phyloP scores from a whole-genome alignment of 2,888 invertebrate genomes.

The Lasioglossum pauxillum region DNA sequence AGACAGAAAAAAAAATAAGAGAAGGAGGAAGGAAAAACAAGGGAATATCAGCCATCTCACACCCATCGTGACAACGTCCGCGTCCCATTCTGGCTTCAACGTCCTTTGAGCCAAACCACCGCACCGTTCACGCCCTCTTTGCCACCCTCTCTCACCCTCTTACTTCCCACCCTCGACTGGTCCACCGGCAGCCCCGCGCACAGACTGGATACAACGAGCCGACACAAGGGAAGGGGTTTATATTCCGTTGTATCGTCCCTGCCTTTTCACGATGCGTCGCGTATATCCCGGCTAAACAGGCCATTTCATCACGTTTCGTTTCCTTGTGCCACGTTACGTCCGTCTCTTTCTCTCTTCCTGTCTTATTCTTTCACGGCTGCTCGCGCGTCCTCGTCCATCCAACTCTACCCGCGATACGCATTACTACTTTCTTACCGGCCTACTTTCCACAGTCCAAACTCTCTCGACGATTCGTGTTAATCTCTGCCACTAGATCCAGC shows the following conservation, averaged over 20 bases:
- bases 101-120: conserved; percentile 71
- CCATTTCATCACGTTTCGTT: conserved; percentile 71
- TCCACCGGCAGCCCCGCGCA: conserved; percentile 43
- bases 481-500: not conserved
- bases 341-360: conserved; percentile 36
- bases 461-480: conserved; percentile 7
- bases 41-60: conserved; percentile 70
- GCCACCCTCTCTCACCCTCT: conserved; percentile 43
- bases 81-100: conserved; percentile 69
- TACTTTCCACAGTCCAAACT: conserved; percentile 18
- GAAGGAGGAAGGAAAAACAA: conserved; percentile 53
- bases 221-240: conserved; percentile 41
- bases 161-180: conserved; percentile 44
- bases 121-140: conserved; percentile 62
- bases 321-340: conserved; percentile 56
- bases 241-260: conserved; percentile 64
- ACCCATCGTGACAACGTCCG: conserved; percentile 67
- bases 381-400: not conserved
- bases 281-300: conserved; percentile 66
- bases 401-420: not conserved
- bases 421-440: conserved; percentile 24
- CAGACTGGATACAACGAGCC: conserved; percentile 48
- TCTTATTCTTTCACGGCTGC: conserved; percentile 43
- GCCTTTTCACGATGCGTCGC: conserved; percentile 69
- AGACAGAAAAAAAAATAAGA: not conserved